Evolutionary conservation across 1,140 invertebrate genomes (phyloP).

Genomic region (Cydia amplana): DNA sequence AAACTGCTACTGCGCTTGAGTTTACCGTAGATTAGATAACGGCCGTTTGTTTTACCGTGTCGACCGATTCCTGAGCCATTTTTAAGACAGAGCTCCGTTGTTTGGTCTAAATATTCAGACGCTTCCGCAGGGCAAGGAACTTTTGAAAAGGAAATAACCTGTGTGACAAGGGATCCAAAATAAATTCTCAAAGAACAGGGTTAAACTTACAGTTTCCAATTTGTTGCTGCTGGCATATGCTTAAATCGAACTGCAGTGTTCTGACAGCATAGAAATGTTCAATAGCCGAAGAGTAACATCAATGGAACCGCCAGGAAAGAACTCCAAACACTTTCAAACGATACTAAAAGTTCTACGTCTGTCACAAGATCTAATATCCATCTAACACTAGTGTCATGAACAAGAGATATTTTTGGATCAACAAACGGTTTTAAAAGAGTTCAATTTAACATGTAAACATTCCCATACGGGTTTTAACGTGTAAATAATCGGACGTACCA

Average conservation of each 20-base stretch:
- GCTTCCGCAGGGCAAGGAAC: conserved; percentile 48
- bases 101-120: conserved; percentile 54
- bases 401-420: conserved; percentile 56
- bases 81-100: conserved; percentile 74
- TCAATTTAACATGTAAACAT: conserved; percentile 71
- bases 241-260: not conserved
- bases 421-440: conserved; percentile 54
- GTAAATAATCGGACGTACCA: conserved; percentile 61
- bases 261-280: not conserved
- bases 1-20: conserved; percentile 78
- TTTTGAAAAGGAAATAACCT: conserved; percentile 50
- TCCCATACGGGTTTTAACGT: conserved; percentile 66
- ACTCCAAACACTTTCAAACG: not conserved
- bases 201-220: not conserved
- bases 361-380: conserved; percentile 41
- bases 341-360: conserved; percentile 10
- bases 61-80: conserved; percentile 73
- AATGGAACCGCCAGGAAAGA: conserved; percentile 20
- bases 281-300: conserved; percentile 11
- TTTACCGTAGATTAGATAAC: conserved; percentile 77
- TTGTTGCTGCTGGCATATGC: not conserved
- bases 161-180: not conserved
- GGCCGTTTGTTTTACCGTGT: conserved; percentile 74
- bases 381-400: conserved; percentile 36
- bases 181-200: conserved; percentile 13